Conservation (phyloP, 2,888 invertebrate genomes). For the Cryptocephalus moraei region DNA sequence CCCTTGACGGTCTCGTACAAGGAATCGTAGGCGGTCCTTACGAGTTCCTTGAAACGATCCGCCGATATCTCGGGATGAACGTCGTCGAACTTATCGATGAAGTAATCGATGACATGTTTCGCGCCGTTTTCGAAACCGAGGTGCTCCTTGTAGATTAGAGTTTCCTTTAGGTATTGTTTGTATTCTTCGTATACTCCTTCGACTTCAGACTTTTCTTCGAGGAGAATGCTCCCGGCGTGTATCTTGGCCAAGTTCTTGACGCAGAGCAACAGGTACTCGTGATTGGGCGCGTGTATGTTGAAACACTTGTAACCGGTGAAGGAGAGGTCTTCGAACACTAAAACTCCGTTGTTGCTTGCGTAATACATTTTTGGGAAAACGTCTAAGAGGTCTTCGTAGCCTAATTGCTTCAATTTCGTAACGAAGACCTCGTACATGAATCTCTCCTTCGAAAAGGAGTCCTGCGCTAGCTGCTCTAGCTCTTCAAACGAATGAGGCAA, state of each 20-base stretch:
- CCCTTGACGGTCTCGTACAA: slow-evolving; percentile 16
- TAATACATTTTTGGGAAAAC: background rate
- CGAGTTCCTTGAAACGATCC: slow-evolving; percentile 9
- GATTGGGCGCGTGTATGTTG: background rate
- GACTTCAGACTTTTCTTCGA: slow-evolving; percentile 16
- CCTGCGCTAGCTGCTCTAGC: background rate
- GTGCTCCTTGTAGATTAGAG: slow-evolving; percentile 3
- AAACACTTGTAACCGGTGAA: background rate
- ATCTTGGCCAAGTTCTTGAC: slow-evolving; percentile 23
- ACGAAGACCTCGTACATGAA: background rate
- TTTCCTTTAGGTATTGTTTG: slow-evolving; percentile 15
- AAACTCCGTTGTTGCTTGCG: background rate
- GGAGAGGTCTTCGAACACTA: background rate
- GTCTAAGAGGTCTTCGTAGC: background rate
- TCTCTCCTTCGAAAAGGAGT: background rate
- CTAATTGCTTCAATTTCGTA: background rate
- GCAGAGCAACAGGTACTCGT: slow-evolving; percentile 15
- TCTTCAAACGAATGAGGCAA: background rate
- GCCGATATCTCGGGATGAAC: slow-evolving; percentile 4
- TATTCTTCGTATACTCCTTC: slow-evolving; percentile 24
- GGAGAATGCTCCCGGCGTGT: slow-evolving; percentile 30
- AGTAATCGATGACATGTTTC: slow-evolving; percentile 2
- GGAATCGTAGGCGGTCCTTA: background rate
- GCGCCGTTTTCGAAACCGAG: slow-evolving; percentile 1
- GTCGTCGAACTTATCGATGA: slow-evolving; percentile 9